phyloP scores from a whole-genome alignment of 2,888 invertebrate genomes.

The Pelosia muscerda region DNA sequence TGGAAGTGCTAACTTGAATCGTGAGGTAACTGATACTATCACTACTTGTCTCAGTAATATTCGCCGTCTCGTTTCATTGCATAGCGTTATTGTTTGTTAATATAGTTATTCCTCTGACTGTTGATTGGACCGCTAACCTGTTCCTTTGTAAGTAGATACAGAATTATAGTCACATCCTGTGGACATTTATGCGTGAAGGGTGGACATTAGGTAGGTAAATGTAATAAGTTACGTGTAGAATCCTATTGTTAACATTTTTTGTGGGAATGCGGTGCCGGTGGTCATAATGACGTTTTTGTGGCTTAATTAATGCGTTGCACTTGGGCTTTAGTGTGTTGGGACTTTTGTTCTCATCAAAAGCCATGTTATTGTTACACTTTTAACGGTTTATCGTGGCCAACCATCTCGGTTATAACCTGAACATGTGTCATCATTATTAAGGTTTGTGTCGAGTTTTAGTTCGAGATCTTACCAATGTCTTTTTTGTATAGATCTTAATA shows the following conservation, averaged over 20 bases:
- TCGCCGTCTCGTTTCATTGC: constrained; percentile 52
- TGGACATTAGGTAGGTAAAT: constrained; percentile 28
- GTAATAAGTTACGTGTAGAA: constrained; percentile 30
- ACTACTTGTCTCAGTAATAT: constrained; percentile 39
- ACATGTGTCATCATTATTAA: constrained; percentile 35
- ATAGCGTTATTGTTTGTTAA: constrained; percentile 25
- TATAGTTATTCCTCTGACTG: constrained; percentile 56
- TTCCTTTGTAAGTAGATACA: constrained; percentile 39
- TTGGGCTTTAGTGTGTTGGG: constrained; percentile 42
- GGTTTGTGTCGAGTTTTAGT: constrained; percentile 8
- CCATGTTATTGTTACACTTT: constrained; percentile 47
- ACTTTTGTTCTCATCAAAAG: constrained; percentile 55
- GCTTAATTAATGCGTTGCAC: constrained; percentile 63
- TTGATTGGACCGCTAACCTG: constrained; percentile 73
- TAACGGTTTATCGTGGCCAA: constrained; percentile 43
- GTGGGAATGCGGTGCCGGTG: constrained; percentile 55
- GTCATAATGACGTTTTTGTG: constrained; percentile 62
- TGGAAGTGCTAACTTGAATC: constrained; percentile 46
- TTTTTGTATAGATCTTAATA: no score
- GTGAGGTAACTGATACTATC: constrained; percentile 35
- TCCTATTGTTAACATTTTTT: constrained; percentile 44
- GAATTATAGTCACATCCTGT: constrained; percentile 5
- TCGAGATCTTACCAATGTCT: background rate
- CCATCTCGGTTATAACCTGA: constrained; percentile 30
- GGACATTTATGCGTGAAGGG: constrained; percentile 21